phyloP scores from a whole-genome alignment of 2,797 vertebrate species.

The Parauchenoglanis punctatus region DNA sequence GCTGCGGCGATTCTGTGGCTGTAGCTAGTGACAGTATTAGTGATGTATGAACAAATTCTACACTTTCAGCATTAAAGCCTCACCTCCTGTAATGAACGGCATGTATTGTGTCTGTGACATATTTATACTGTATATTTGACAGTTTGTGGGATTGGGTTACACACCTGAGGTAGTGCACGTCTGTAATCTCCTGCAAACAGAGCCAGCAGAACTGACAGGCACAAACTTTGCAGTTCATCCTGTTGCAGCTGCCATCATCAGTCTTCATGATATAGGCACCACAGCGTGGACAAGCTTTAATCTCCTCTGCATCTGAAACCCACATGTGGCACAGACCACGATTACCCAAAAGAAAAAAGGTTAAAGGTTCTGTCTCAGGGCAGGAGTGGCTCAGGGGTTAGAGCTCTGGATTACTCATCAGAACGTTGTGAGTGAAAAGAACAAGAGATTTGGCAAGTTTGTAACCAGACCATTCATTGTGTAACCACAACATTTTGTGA shows the following conservation, averaged over 20 bases:
- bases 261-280: slow-evolving; percentile 90
- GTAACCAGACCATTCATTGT: background rate
- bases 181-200: slow-evolving; percentile 89
- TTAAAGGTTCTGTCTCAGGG: background rate
- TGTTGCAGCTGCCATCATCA: slow-evolving; percentile 89
- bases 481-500: background rate
- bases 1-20: background rate
- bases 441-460: background rate
- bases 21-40: background rate
- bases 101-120: background rate
- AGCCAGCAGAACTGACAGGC: slow-evolving; percentile 93
- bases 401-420: background rate
- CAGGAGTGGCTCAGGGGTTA: background rate
- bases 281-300: slow-evolving; percentile 87
- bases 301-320: slow-evolving; percentile 80
- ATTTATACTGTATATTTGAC: slow-evolving; percentile 6
- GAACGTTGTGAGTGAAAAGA: background rate
- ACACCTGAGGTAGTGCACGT: slow-evolving; percentile 89
- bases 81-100: background rate
- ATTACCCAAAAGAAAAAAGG: background rate
- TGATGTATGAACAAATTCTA: background rate
- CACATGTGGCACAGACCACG: background rate
- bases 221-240: slow-evolving; percentile 88
- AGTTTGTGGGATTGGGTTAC: background rate
- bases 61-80: background rate